Evolutionary conservation across 2,797 vertebrate genomes (phyloP).

Genomic region (Esox lucius): DNA sequence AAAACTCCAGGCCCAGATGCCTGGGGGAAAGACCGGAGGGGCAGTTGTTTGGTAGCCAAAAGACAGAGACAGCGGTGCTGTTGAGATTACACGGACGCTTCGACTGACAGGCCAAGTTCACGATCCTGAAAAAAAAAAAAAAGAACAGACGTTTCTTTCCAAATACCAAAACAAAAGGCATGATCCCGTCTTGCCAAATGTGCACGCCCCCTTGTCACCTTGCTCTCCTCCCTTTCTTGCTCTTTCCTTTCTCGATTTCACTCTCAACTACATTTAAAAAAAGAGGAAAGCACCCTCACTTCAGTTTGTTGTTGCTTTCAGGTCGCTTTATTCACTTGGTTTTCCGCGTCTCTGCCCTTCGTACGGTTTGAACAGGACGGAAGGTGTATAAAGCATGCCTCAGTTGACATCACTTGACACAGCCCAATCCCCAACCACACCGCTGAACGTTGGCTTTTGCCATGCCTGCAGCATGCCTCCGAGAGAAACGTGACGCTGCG

Average conservation of each 20-base stretch:
- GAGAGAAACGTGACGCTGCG: conserved; percentile 13
- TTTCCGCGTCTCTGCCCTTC: neutral
- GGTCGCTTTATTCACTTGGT: neutral
- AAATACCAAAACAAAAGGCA: neutral
- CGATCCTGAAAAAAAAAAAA: conserved; percentile 1
- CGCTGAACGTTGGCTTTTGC: too few relatives aligned
- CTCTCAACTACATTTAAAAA: neutral
- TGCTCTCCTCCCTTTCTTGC: conserved; percentile 11
- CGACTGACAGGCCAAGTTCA: conserved; percentile 13
- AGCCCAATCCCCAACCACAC: neutral
- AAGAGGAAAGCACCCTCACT: neutral
- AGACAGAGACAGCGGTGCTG: conserved; percentile 2
- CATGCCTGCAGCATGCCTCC: conserved; percentile 6
- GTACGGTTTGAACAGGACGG: neutral
- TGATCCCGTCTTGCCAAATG: neutral
- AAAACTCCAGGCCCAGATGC: conserved; percentile 7
- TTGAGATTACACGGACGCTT: neutral
- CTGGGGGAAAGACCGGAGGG: neutral
- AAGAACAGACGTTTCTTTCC: neutral
- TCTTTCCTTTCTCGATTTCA: neutral
- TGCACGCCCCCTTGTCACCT: neutral
- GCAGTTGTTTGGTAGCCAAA: conserved; percentile 15
- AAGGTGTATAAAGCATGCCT: neutral
- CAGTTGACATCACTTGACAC: neutral
- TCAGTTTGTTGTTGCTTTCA: neutral